Evolutionary conservation across 2,797 vertebrate genomes (phyloP), one percentile per base, ranked within the genome.

Genomic region (Scyliorhinus canicula): DNA sequence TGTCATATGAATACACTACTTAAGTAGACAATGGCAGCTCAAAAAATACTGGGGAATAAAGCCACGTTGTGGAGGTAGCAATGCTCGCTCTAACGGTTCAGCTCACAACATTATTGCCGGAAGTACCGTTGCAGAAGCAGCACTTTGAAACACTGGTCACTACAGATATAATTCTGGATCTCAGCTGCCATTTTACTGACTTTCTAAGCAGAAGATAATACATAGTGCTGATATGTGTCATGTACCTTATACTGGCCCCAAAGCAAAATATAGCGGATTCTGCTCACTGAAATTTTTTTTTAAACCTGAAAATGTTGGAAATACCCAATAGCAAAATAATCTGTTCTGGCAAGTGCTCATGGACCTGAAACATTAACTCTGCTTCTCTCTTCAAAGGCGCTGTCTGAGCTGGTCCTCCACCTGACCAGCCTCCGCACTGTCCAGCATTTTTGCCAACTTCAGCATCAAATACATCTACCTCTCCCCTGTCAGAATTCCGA

Each of bases 1-100:
- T 93, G 63, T 93, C 60, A 93, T 67, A 93, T 69, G 67, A 94
- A 52, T 74, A n/a, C 28, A 60, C 55, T 69, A 35, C 93, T 74
- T 52, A 94, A 94, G 93, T 71, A 94, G 93, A 47, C 28, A 94
- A 74, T 52, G 93, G 16, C 93, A 52, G 67, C 67, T 55, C 21
- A 52, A 26, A 94, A 26, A 65, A 35, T 28, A 90, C 31, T 31
- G 26, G 71, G 60, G 19, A 94, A 74, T 28, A 74, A 94, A 50
- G 47, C 88, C 2, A 5, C 9, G 21, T 44, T 19, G 63, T 91
- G 8, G 40, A 71, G 93, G 65, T 52, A 94, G 12, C 44, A 55
- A 94, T 11, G 6, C 57, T 16, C 12, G 8, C 28, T 94, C 52
- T n/a, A n/a, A n/a, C 8, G 9, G 24, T 14, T 44, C 63, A 69